These are phyloP conservation scores for Disparrhopalites patrizii DNA, from an alignment of 2,888 invertebrate species.

Conservation along the genomic window DNA sequence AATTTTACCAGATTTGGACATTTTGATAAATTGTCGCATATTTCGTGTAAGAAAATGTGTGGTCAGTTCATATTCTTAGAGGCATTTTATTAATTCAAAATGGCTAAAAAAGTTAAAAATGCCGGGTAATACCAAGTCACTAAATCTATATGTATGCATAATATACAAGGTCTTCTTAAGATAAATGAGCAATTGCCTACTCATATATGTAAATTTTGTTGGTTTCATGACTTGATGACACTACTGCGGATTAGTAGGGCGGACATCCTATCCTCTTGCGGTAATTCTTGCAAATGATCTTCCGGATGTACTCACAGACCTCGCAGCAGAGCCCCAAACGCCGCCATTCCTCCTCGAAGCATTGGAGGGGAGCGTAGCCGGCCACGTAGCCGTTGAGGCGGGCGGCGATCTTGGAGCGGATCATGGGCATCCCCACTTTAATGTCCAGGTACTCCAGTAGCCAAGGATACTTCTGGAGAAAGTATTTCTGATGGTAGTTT, in stretches of 20 bases:
- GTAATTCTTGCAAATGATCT: constrained; percentile 56
- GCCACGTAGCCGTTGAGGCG: constrained; percentile 83
- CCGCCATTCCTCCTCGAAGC: constrained; percentile 69
- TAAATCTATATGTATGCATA: too few species aligned
- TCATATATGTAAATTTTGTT: background rate
- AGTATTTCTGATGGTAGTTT: constrained; percentile 95
- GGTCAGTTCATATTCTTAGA: too few species aligned
- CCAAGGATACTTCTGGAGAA: constrained; percentile 78
- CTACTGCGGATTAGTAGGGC: constrained; percentile 25
- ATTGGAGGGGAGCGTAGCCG: constrained; percentile 67
- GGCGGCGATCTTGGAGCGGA: constrained; percentile 75
- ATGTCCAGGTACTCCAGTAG: constrained; percentile 57
- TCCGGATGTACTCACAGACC: constrained; percentile 68
- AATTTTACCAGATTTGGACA: too few species aligned
- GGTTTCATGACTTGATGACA: too few species aligned
- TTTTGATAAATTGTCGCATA: too few species aligned
- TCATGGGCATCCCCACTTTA: constrained; percentile 61
- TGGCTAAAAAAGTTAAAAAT: too few species aligned
- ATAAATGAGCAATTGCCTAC: too few species aligned
- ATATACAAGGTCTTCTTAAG: too few species aligned
- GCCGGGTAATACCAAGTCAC: too few species aligned
- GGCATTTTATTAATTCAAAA: too few species aligned
- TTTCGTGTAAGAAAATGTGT: too few species aligned
- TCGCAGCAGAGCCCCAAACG: constrained; percentile 66
- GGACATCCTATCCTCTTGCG: constrained; percentile 37